Conservation (phyloP, 2,797 vertebrate species). For the Phoxinus dragarum region DNA sequence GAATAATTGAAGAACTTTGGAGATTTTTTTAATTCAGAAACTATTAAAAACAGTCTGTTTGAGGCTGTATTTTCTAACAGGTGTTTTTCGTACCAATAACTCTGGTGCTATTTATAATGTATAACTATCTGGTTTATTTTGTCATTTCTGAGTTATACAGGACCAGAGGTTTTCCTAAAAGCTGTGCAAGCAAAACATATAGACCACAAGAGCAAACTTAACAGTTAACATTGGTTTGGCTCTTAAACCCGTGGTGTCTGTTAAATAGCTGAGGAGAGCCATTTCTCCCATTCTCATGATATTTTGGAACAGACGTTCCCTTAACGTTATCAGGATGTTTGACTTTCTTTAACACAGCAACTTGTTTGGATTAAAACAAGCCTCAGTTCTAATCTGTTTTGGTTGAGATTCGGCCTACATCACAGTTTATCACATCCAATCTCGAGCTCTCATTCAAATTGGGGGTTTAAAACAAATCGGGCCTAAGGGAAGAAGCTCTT, state of each 20-base stretch:
- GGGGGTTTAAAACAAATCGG: constrained; percentile 7
- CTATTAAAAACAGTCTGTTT: not conserved
- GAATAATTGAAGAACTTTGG: constrained; percentile 2
- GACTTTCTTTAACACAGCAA: constrained; percentile 6
- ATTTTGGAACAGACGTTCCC: constrained; percentile 4
- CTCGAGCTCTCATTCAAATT: constrained; percentile 26
- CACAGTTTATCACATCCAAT: constrained; percentile 27
- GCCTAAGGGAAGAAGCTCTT: constrained; percentile 31
- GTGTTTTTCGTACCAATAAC: constrained; percentile 22
- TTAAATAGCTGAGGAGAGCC: not conserved
- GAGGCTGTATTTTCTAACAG: not conserved
- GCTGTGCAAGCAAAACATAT: constrained; percentile 63
- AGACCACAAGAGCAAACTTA: constrained; percentile 64
- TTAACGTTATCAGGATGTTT: constrained; percentile 1
- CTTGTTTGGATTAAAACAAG: constrained; percentile 27
- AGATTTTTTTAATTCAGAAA: constrained; percentile 7
- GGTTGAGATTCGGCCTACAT: constrained; percentile 9
- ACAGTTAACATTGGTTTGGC: constrained; percentile 67
- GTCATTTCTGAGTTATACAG: constrained; percentile 50
- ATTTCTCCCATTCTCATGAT: constrained; percentile 10
- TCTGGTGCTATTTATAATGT: constrained; percentile 29
- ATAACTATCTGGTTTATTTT: constrained; percentile 26
- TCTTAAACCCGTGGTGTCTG: constrained; percentile 33
- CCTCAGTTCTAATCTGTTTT: constrained; percentile 16
- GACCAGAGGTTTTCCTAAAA: constrained; percentile 56